Percentiles rank a stretch among this genome's conserved stretches.
Conservation (phyloP, 2,888 invertebrate species). For the Amphipoea lucens region DNA sequence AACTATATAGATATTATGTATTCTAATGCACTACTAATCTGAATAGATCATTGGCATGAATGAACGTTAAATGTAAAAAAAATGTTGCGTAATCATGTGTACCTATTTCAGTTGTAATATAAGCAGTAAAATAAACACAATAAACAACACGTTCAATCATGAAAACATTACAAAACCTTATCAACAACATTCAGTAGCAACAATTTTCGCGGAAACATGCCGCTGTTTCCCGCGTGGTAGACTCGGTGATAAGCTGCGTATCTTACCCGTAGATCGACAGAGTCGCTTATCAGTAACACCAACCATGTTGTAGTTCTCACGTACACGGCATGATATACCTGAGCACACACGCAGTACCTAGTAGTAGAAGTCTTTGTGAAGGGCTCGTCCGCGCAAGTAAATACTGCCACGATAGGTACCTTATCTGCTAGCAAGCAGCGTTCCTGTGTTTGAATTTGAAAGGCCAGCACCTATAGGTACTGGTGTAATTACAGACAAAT, state of each 20-base stretch:
- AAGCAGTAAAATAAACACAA: not conserved
- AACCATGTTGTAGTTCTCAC: not conserved
- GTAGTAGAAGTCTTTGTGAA: too few relatives aligned
- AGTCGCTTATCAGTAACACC: not conserved
- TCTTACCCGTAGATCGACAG: conserved; percentile 32
- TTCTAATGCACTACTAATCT: not conserved
- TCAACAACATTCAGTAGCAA: conserved; percentile 26
- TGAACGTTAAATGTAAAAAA: not conserved
- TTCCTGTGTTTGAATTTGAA: too few relatives aligned
- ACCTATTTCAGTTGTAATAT: conserved; percentile 4
- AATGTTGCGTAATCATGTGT: not conserved
- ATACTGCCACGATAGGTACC: too few relatives aligned
- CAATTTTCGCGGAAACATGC: conserved; percentile 5
- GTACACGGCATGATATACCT: not conserved
- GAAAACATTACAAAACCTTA: conserved; percentile 21
- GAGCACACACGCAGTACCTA: not conserved
- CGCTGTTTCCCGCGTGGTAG: conserved; percentile 24
- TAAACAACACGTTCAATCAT: conserved; percentile 11
- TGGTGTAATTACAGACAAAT: not conserved
- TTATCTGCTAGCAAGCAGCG: too few relatives aligned
- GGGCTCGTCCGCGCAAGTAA: too few relatives aligned
- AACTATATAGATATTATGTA: not conserved
- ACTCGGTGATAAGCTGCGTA: conserved; percentile 41
- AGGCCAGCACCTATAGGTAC: too few relatives aligned
- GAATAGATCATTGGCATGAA: not conserved